Percentiles rank a stretch among this genome's conserved stretches.
Evolutionary conservation across 2,888 invertebrate species (phyloP).

Genomic region (Aphodius sticticus): DNA sequence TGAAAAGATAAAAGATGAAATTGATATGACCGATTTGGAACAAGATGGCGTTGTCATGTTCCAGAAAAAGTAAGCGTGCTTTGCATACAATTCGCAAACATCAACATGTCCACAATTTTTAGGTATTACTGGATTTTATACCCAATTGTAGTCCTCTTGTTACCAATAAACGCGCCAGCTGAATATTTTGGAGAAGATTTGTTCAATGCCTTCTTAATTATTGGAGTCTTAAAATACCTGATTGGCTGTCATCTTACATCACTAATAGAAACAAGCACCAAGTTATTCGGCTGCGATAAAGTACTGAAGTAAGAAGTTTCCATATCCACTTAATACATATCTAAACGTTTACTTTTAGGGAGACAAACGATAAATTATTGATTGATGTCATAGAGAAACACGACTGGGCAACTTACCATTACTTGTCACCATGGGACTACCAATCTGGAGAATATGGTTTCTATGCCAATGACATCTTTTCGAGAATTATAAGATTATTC

Average conservation of each 20-base stretch:
- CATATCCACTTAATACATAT: slow-evolving; percentile 23
- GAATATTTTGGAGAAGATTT: slow-evolving; percentile 82
- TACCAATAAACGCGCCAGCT: slow-evolving; percentile 79
- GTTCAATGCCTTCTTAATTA: slow-evolving; percentile 67
- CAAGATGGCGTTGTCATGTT: slow-evolving; percentile 80
- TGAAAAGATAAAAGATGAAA: slow-evolving; percentile 66
- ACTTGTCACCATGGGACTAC: slow-evolving; percentile 80
- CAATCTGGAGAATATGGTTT: slow-evolving; percentile 83
- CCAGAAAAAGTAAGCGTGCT: slow-evolving; percentile 73
- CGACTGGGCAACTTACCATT: slow-evolving; percentile 85
- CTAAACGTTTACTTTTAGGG: slow-evolving; percentile 26
- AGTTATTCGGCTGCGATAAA: slow-evolving; percentile 76
- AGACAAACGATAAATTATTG: slow-evolving; percentile 48
- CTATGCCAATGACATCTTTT: slow-evolving; percentile 73
- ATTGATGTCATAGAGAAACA: slow-evolving; percentile 79
- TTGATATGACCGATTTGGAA: slow-evolving; percentile 84
- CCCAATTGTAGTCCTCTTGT: slow-evolving; percentile 68
- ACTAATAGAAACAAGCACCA: slow-evolving; percentile 76
- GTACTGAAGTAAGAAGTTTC: slow-evolving; percentile 70
- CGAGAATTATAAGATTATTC: slow-evolving; percentile 74
- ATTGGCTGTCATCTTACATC: slow-evolving; percentile 72
- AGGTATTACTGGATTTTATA: slow-evolving; percentile 78
- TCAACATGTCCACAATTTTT: slow-evolving; percentile 45
- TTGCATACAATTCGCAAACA: slow-evolving; percentile 16
- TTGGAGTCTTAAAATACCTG: slow-evolving; percentile 74